A percentile compares a stretch with the other conserved stretches of the same genome.
Evolutionary conservation across 1,140 invertebrate genomes (phyloP).

Genomic region (Papilio glaucus): DNA sequence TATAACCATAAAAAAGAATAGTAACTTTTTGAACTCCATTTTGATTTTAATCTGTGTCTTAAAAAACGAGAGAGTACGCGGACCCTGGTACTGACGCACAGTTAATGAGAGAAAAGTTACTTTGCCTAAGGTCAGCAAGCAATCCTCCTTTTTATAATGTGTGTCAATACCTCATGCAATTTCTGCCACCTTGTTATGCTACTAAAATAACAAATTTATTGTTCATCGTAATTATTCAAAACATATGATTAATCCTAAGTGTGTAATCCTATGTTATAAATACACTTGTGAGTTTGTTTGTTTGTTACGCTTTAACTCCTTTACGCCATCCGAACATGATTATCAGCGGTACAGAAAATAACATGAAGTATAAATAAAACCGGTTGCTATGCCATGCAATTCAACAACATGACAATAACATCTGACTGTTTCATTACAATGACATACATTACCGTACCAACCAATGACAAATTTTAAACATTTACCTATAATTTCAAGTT

Average conservation of each 20-base stretch:
- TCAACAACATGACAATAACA: too few species aligned
- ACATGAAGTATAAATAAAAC: too few species aligned
- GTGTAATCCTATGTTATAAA: too few species aligned
- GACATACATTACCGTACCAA: too few species aligned
- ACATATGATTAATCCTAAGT: not conserved
- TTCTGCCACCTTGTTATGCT: slow-evolving; percentile 13
- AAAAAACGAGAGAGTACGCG: not conserved
- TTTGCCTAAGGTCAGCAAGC: not conserved
- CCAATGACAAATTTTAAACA: too few species aligned
- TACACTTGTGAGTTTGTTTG: too few species aligned
- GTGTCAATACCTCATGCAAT: slow-evolving; percentile 26
- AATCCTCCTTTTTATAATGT: slow-evolving; percentile 18
- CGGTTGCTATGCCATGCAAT: too few species aligned
- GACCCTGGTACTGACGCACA: not conserved
- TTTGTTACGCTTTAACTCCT: too few species aligned
- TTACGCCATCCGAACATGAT: too few species aligned
- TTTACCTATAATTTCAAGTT: too few species aligned
- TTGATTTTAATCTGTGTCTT: slow-evolving; percentile 7
- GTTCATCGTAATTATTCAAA: not conserved
- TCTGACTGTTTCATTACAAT: too few species aligned
- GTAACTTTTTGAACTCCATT: slow-evolving; percentile 39
- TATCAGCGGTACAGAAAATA: too few species aligned
- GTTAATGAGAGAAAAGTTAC: not conserved
- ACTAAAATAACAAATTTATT: not conserved
- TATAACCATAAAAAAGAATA: slow-evolving; percentile 28